These are phyloP conservation scores for Steinernema scapterisci DNA, from an alignment of 2,888 invertebrate species.

Conservation along the genomic window DNA sequence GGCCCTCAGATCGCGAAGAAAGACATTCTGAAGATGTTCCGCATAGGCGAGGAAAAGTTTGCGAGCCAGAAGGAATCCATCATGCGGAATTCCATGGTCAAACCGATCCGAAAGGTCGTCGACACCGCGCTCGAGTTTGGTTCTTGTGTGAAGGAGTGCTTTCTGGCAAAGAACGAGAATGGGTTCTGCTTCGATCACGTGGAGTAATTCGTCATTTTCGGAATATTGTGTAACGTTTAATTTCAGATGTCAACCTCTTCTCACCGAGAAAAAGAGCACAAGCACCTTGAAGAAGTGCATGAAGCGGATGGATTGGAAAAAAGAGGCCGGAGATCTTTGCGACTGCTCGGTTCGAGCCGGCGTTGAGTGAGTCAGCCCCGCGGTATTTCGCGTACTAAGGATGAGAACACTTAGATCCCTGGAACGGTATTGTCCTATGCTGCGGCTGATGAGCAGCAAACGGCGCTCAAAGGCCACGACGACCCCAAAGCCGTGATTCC, in stretches of 20 bases:
- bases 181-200: constrained; percentile 33
- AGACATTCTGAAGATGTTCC: constrained; percentile 48
- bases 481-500: not conserved
- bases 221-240: not conserved
- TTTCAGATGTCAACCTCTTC: constrained; percentile 36
- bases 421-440: constrained; percentile 58
- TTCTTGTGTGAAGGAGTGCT: constrained; percentile 34
- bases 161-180: constrained; percentile 30
- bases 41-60: constrained; percentile 40
- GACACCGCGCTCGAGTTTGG: constrained; percentile 60
- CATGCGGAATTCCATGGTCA: constrained; percentile 27
- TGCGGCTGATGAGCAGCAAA: constrained; percentile 50
- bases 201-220: not conserved
- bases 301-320: constrained; percentile 33
- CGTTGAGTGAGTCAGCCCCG: not conserved
- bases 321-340: constrained; percentile 31
- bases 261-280: constrained; percentile 31
- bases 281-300: constrained; percentile 35
- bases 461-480: not conserved
- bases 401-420: constrained; percentile 50
- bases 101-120: constrained; percentile 37
- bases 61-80: constrained; percentile 18
- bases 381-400: not conserved
- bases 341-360: constrained; percentile 32
- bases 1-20: constrained; percentile 31